These are phyloP conservation scores for Phengaris arion DNA, from an alignment of 2,888 invertebrate genomes.

Conservation along the genomic window DNA sequence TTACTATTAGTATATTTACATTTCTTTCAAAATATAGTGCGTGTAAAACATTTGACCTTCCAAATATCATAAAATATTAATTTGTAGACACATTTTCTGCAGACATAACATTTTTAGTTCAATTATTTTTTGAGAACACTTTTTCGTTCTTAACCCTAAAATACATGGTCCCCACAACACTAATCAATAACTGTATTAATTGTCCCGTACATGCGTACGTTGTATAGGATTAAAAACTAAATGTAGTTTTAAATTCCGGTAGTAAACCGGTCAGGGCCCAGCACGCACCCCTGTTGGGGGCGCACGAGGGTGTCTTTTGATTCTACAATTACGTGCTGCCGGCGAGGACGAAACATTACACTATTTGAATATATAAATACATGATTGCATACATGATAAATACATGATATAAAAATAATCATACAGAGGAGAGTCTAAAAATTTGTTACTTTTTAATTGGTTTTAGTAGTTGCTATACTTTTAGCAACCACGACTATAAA, in stretches of 20 bases:
- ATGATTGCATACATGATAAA: no score
- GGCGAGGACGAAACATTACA: slow-evolving; percentile 2
- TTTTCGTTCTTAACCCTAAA: background rate
- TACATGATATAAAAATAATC: background rate
- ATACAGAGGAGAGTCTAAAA: no score
- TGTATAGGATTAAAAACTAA: slow-evolving; percentile 20
- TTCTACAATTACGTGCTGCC: slow-evolving; percentile 18
- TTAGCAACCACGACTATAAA: background rate
- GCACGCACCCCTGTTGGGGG: slow-evolving; percentile 19
- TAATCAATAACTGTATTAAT: background rate
- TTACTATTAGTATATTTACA: no score
- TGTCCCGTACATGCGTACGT: slow-evolving; percentile 1
- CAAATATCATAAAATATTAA: no score
- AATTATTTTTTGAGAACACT: no score
- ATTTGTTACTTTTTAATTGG: no score
- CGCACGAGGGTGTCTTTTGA: slow-evolving; percentile 28
- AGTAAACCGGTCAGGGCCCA: slow-evolving; percentile 24
- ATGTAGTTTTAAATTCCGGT: slow-evolving; percentile 25
- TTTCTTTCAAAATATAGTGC: no score
- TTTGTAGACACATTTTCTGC: no score
- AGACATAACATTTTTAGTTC: no score
- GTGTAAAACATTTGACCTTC: no score
- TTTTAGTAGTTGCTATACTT: background rate
- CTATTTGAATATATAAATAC: slow-evolving; percentile 2
- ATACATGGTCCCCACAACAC: background rate